Evolutionary conservation across 92 coral and sea anemone species (phyloP).

Genomic region (Pocillopora meandrina): DNA sequence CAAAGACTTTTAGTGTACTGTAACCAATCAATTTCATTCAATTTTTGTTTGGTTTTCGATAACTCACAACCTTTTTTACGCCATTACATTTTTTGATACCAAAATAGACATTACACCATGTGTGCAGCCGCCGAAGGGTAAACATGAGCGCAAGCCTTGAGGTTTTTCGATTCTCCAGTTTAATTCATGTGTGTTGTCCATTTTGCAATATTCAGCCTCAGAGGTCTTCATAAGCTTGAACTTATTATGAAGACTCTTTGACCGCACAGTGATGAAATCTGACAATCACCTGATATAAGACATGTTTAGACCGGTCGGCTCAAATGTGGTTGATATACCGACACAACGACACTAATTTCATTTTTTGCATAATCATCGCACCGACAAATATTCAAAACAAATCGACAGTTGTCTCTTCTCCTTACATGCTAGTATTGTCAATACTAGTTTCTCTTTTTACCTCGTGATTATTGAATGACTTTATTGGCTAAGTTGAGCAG

Average conservation of each 20-base stretch:
- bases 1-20: not conserved
- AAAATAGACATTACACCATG: constrained; percentile 24
- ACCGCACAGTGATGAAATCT: not conserved
- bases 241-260: no score
- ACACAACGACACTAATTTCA: no score
- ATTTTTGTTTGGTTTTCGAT: not conserved
- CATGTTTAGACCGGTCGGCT: not conserved
- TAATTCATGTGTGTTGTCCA: not conserved
- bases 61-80: not conserved
- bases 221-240: no score
- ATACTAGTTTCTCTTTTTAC: no score
- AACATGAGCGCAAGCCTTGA: not conserved
- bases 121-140: not conserved
- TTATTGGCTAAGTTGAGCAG: no score
- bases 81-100: not conserved
- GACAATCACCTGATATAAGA: not conserved
- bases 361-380: no score
- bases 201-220: no score
- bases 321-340: no score
- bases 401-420: no score
- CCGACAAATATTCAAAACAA: no score
- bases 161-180: not conserved
- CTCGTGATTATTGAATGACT: no score
- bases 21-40: not conserved
- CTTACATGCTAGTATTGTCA: no score